phyloP scores from a whole-genome alignment of 2,797 vertebrate species.

The Ambastaia sidthimunki region DNA sequence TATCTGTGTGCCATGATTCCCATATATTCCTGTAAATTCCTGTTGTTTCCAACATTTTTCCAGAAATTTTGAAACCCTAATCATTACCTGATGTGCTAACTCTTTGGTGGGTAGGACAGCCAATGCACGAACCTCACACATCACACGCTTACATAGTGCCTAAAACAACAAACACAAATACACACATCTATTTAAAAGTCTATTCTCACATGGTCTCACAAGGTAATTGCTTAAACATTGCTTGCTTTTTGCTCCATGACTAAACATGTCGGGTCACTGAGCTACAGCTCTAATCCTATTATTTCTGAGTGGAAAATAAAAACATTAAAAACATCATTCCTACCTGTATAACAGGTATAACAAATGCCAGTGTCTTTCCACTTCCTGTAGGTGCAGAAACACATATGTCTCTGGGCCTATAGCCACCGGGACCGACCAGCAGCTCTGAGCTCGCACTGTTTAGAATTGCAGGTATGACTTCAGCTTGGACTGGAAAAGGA shows the following conservation, averaged over 20 bases:
- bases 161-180: constrained; percentile 59
- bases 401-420: constrained; percentile 88
- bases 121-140: constrained; percentile 87
- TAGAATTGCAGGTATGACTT: constrained; percentile 90
- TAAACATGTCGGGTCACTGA: not conserved
- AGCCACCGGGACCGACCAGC: constrained; percentile 86
- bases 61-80: not conserved
- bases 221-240: not conserved
- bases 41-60: no score
- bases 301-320: not conserved
- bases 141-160: constrained; percentile 83
- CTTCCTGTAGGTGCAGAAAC: constrained; percentile 96
- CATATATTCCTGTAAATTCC: no score
- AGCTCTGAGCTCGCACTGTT: constrained; percentile 78
- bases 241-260: not conserved
- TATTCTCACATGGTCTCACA: not conserved
- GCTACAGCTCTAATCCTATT: not conserved
- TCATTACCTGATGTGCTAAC: constrained; percentile 90
- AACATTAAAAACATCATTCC: constrained; percentile 18
- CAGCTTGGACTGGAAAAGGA: constrained; percentile 82
- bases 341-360: constrained; percentile 92
- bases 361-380: constrained; percentile 93
- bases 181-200: not conserved
- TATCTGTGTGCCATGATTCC: no score
- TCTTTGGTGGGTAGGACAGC: constrained; percentile 94